phyloP scores from a whole-genome alignment of 1,140 invertebrate genomes.

The Ceratina japonica region DNA sequence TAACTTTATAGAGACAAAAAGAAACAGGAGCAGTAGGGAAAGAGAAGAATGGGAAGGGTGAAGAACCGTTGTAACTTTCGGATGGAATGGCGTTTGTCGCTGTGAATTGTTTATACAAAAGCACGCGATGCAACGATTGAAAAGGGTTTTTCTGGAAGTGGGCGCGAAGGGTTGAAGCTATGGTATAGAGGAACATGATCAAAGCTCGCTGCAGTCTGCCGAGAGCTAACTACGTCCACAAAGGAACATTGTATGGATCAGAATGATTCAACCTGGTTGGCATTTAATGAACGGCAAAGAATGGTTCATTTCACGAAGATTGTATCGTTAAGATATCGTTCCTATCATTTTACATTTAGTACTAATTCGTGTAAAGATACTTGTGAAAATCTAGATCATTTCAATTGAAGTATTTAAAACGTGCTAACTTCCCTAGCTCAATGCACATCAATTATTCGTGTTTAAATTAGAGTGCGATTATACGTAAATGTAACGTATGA shows the following conservation, averaged over 20 bases:
- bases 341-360: no score
- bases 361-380: no score
- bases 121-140: not conserved
- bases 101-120: not conserved
- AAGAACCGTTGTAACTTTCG: not conserved
- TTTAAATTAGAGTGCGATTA: no score
- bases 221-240: not conserved
- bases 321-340: not conserved
- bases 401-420: no score
- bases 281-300: slow-evolving; percentile 7
- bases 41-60: not conserved
- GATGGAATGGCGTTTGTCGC: not conserved
- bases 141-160: not conserved
- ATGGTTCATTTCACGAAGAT: not conserved
- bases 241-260: not conserved
- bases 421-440: no score
- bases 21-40: no score
- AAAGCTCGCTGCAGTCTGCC: not conserved
- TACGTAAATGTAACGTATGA: no score
- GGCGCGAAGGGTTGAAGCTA: not conserved
- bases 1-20: no score
- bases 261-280: not conserved
- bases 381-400: no score
- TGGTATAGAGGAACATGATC: not conserved
- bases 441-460: no score